Percentiles rank a stretch among this genome's conserved stretches.
Conservation (phyloP, 2,888 invertebrate species). For the Macrosoma leucophasiata region DNA sequence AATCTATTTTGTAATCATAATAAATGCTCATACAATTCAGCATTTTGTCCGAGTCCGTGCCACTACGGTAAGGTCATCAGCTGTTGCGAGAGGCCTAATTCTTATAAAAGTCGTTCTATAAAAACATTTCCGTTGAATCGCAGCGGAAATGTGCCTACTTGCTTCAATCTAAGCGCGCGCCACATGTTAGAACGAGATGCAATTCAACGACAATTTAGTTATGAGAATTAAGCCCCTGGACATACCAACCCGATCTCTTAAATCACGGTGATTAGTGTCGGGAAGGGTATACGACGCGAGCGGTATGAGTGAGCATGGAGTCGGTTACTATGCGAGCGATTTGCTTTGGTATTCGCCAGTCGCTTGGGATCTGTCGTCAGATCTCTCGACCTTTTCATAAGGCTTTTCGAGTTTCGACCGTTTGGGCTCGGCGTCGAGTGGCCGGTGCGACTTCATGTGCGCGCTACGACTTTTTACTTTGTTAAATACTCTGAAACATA, state of each 20-base stretch:
- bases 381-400: slow-evolving; percentile 75
- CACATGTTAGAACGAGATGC: too few species aligned
- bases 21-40: slow-evolving; percentile 59
- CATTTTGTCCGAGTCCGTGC: slow-evolving; percentile 43
- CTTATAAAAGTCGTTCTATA: not conserved
- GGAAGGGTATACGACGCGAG: slow-evolving; percentile 24
- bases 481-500: slow-evolving; percentile 91
- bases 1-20: slow-evolving; percentile 48
- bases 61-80: slow-evolving; percentile 28
- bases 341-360: slow-evolving; percentile 60
- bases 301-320: slow-evolving; percentile 42
- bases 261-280: slow-evolving; percentile 20
- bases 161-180: too few species aligned
- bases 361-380: slow-evolving; percentile 63
- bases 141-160: too few species aligned
- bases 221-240: too few species aligned
- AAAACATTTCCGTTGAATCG: too few species aligned
- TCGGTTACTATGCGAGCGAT: slow-evolving; percentile 52
- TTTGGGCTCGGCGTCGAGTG: slow-evolving; percentile 88
- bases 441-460: slow-evolving; percentile 99
- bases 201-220: too few species aligned
- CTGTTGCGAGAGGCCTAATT: not conserved
- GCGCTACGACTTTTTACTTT: slow-evolving; percentile 99
- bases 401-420: slow-evolving; percentile 78
- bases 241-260: too few species aligned